Percentiles rank a stretch among this genome's conserved stretches.
These are phyloP conservation scores for Myotis pilosus DNA, from an alignment of 2,797 vertebrate genomes.

Conservation along the genomic window DNA sequence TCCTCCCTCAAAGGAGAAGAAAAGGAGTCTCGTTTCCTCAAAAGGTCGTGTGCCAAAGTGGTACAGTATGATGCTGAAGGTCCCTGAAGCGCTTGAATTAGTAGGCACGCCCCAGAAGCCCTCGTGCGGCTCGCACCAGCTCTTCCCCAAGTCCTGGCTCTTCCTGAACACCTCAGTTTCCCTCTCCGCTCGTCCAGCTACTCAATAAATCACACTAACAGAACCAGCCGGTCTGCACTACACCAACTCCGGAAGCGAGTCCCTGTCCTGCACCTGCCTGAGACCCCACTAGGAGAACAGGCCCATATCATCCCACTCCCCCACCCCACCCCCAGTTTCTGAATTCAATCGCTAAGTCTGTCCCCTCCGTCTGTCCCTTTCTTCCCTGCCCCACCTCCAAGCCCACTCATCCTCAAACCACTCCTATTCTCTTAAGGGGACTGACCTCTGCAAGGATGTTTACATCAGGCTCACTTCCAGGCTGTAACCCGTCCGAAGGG, in stretches of 20 bases:
- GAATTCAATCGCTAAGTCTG: background rate
- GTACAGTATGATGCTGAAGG: background rate
- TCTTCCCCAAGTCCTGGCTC: background rate
- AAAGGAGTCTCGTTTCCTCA: background rate
- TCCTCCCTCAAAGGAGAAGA: background rate
- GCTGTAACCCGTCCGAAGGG: conserved; percentile 87
- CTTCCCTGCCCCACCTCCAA: background rate
- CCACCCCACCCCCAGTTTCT: background rate
- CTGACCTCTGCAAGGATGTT: conserved; percentile 84
- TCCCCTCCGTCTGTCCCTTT: background rate
- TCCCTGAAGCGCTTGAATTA: background rate
- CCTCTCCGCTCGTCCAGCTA: background rate
- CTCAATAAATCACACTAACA: background rate
- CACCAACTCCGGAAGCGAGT: background rate
- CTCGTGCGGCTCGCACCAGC: fast-evolving
- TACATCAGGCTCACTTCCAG: conserved; percentile 90
- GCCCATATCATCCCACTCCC: background rate
- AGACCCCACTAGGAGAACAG: background rate
- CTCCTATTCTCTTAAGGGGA: conserved; percentile 59
- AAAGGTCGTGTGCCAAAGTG: background rate
- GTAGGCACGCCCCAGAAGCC: background rate
- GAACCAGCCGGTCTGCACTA: background rate
- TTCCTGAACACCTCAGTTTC: background rate
- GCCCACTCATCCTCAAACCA: conserved; percentile 25
- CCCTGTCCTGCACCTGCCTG: background rate